phyloP scores from a whole-genome alignment of 2,888 invertebrate genomes.

The Ditylenchus weischeri region DNA sequence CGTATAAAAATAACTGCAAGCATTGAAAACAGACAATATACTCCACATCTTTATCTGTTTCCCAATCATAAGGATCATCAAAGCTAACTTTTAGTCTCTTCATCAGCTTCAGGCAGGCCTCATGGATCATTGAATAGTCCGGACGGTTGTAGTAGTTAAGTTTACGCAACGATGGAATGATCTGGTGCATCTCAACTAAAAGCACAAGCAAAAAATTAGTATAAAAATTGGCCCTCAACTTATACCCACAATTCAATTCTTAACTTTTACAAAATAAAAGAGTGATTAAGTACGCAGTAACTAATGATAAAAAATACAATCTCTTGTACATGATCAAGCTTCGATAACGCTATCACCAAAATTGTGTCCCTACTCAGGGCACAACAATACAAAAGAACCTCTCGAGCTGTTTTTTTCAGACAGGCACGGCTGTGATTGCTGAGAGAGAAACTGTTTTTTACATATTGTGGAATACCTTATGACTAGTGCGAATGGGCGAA shows the following conservation, averaged over 20 bases:
- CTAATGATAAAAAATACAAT: no score
- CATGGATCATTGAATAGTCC: conserved; percentile 35
- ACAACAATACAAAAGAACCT: no score
- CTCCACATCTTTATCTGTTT: conserved; percentile 23
- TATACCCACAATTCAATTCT: no score
- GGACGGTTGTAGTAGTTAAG: conserved; percentile 43
- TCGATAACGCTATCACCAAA: no score
- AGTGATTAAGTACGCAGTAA: no score
- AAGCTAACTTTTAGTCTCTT: conserved; percentile 22
- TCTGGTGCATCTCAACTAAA: conserved; percentile 31
- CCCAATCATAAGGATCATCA: conserved; percentile 33
- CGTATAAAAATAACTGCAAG: not conserved
- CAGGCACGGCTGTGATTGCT: no score
- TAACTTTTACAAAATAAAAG: no score
- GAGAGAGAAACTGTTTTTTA: no score
- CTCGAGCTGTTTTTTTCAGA: no score
- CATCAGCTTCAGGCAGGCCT: conserved; percentile 24
- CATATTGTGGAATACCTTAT: not conserved
- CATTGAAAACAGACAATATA: conserved; percentile 3
- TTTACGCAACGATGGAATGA: conserved; percentile 35
- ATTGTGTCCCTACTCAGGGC: no score
- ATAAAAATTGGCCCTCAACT: no score
- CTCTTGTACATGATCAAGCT: no score
- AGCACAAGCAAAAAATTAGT: not conserved
- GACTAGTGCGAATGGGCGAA: not conserved